Conservation (phyloP, 2,113 vertebrate species). For the Vidua macroura region DNA sequence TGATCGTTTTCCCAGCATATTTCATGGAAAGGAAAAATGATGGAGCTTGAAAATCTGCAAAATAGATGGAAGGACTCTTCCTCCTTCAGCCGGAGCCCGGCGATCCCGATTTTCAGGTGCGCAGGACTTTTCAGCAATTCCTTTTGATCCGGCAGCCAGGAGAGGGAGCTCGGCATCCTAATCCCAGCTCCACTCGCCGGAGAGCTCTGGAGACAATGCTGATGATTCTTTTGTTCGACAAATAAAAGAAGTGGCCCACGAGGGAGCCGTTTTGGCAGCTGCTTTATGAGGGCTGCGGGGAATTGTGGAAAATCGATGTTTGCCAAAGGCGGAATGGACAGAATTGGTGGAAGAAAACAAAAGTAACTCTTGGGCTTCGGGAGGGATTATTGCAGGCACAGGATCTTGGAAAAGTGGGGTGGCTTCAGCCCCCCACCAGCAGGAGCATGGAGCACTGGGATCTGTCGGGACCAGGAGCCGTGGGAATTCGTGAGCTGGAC, state of each 20-base stretch:
- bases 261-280: conserved; percentile 59
- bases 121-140: not conserved
- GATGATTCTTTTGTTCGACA: conserved; percentile 61
- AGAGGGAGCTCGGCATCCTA: conserved; percentile 61
- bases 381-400: not conserved
- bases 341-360: not conserved
- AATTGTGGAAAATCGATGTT: conserved; percentile 55
- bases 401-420: not conserved
- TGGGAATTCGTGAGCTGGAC: not conserved
- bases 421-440: not conserved
- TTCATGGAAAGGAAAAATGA: not conserved
- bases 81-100: not conserved
- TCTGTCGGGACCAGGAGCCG: not conserved
- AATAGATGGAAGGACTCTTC: not conserved
- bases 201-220: conserved; percentile 30
- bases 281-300: conserved; percentile 39
- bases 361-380: not conserved
- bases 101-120: not conserved
- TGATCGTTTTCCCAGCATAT: fast-evolving
- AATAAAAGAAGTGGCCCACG: conserved; percentile 58
- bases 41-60: not conserved
- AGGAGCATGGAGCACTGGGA: fast-evolving
- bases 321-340: conserved; percentile 55
- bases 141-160: conserved; percentile 53
- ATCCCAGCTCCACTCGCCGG: not conserved